A percentile compares a stretch with the other conserved stretches of the same genome.
Conservation (phyloP, 2,113 vertebrate genomes). For the Lonchura striata region DNA sequence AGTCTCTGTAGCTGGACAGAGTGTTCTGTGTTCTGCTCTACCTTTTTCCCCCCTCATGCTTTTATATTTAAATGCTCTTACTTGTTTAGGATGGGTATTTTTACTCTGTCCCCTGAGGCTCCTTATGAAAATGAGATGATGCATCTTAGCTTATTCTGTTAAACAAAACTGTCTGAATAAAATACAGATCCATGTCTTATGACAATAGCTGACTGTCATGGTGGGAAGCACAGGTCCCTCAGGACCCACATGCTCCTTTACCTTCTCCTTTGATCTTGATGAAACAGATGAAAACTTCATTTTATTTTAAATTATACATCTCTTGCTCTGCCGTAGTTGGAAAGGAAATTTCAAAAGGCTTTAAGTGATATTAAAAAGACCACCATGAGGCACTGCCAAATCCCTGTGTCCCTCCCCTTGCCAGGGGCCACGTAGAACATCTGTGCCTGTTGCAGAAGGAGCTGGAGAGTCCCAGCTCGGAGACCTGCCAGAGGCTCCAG, state of each 20-base stretch:
- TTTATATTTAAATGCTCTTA: neutral
- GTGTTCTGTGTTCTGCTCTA: neutral
- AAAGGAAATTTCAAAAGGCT: neutral
- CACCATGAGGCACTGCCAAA: neutral
- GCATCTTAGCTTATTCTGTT: neutral
- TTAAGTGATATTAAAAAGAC: neutral
- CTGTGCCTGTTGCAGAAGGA: neutral
- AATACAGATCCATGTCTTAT: neutral
- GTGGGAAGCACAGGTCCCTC: neutral
- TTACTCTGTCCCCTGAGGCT: neutral
- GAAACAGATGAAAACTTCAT: neutral
- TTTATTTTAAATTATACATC: constrained; percentile 17
- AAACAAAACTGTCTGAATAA: constrained; percentile 6
- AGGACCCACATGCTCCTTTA: neutral
- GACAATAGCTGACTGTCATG: neutral
- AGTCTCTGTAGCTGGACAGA: neutral
- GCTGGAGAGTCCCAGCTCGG: neutral
- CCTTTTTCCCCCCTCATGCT: neutral
- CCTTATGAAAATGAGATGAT: constrained; percentile 11
- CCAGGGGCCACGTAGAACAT: neutral
- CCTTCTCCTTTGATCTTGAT: constrained; percentile 21
- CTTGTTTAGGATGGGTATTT: constrained; percentile 9
- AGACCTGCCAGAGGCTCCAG: neutral
- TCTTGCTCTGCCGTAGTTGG: neutral
- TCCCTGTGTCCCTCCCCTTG: neutral